Conservation (phyloP, 1,140 invertebrate species). For the Papilio glaucus region DNA sequence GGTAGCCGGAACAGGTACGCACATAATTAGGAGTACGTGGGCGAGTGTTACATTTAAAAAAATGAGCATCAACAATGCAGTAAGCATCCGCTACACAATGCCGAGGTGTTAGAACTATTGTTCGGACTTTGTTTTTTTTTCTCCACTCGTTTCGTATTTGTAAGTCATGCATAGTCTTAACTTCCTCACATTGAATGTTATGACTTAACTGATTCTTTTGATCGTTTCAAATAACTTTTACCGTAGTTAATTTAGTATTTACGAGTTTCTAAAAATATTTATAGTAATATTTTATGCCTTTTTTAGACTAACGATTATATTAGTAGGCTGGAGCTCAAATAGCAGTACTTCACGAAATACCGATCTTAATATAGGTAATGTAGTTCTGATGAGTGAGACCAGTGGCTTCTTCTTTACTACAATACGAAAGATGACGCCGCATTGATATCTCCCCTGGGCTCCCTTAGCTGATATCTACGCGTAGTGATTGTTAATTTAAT, state of each 20-base stretch:
- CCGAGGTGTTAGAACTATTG: constrained; percentile 74
- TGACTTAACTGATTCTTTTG: constrained; percentile 39
- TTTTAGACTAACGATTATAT: background rate
- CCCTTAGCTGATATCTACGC: too few relatives aligned
- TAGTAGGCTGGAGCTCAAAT: too few relatives aligned
- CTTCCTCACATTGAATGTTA: constrained; percentile 39
- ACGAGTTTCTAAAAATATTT: background rate
- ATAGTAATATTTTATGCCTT: too few relatives aligned
- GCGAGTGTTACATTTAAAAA: constrained; percentile 54
- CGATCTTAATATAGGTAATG: too few relatives aligned
- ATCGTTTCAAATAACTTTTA: constrained; percentile 22
- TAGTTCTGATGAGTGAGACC: too few relatives aligned
- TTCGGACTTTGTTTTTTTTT: constrained; percentile 44
- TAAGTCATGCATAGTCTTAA: constrained; percentile 31
- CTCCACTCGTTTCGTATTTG: constrained; percentile 35
- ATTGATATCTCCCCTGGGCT: too few relatives aligned
- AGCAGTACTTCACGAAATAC: too few relatives aligned
- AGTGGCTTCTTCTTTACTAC: too few relatives aligned
- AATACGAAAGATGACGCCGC: too few relatives aligned
- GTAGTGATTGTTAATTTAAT: too few relatives aligned
- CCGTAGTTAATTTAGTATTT: background rate
- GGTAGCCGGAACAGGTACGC: constrained; percentile 62
- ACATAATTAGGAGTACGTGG: constrained; percentile 68
- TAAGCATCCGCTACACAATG: constrained; percentile 59
- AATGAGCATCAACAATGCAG: constrained; percentile 50